Conservation (phyloP, 2,888 invertebrate genomes). For the Linnaemya vulpina region DNA sequence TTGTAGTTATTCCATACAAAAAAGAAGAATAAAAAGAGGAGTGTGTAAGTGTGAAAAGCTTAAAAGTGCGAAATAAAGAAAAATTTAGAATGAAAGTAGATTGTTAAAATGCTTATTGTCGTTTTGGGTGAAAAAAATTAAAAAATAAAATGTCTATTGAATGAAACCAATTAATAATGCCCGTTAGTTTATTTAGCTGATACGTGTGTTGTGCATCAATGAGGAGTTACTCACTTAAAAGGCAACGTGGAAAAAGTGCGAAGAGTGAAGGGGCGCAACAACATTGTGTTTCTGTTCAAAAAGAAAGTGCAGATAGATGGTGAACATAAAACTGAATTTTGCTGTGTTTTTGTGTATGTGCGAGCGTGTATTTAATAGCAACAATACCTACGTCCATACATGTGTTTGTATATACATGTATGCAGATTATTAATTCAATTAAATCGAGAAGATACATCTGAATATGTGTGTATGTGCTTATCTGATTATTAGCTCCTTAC, state of each 20-base stretch:
- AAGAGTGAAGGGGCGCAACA: neutral
- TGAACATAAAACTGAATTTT: conserved; percentile 3
- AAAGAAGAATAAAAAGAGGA: conserved; percentile 9
- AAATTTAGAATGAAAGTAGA: conserved; percentile 27
- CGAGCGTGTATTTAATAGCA: neutral
- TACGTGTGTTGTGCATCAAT: conserved; percentile 61
- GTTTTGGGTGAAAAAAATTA: conserved; percentile 34
- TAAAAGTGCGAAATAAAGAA: conserved; percentile 5
- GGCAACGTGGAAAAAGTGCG: neutral
- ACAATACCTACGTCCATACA: neutral
- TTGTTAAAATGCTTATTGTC: conserved; percentile 9
- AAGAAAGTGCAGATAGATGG: conserved; percentile 11
- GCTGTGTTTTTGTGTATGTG: neutral
- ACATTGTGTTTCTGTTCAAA: neutral
- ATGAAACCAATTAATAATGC: conserved; percentile 33
- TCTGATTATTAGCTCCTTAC: too few relatives aligned
- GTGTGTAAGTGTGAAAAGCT: conserved; percentile 24
- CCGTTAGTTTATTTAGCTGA: conserved; percentile 53
- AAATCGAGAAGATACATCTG: too few relatives aligned
- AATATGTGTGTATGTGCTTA: too few relatives aligned
- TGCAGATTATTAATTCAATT: too few relatives aligned
- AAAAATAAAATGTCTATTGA: conserved; percentile 25
- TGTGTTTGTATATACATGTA: too few relatives aligned
- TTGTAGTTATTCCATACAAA: neutral
- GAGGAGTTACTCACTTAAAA: conserved; percentile 33